Percentiles rank a stretch among this genome's conserved stretches.
Evolutionary conservation across 2,113 vertebrate species (phyloP).

Genomic region (Dasyprocta punctata): DNA sequence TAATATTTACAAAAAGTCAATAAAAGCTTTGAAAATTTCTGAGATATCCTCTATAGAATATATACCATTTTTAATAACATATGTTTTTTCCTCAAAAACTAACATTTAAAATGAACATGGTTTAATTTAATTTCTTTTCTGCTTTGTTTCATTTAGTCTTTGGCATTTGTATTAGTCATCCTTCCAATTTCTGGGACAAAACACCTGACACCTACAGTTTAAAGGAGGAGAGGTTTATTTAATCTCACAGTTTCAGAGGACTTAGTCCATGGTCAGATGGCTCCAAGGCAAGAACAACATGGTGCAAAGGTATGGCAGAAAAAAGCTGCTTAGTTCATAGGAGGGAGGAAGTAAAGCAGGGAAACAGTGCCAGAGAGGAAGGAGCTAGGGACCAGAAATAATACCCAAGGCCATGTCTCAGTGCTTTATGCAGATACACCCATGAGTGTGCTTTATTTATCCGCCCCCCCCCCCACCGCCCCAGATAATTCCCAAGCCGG

Average conservation of each 20-base stretch:
- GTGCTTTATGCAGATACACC: not conserved
- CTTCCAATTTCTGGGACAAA: not conserved
- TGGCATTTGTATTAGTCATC: not conserved
- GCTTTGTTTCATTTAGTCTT: not conserved
- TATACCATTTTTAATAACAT: conserved; percentile 55
- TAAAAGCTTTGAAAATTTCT: not conserved
- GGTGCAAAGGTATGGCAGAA: not conserved
- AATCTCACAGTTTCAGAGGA: not conserved
- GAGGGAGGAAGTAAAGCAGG: not conserved
- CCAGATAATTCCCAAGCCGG: not conserved
- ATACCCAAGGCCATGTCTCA: not conserved
- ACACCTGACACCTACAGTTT: not conserved
- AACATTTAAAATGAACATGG: not conserved
- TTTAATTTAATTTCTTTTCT: conserved; percentile 27
- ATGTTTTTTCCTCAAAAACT: not conserved
- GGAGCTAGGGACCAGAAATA: not conserved
- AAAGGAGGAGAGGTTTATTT: not conserved
- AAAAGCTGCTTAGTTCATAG: not conserved
- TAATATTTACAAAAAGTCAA: not conserved
- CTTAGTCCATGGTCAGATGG: not conserved
- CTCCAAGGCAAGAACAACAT: not conserved
- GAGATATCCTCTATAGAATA: not conserved
- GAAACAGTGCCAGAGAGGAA: not conserved
- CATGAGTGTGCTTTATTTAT: not conserved
- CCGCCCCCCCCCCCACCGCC: too few relatives aligned